These are phyloP conservation scores for Athripsodes cinereus DNA, from an alignment of 2,888 invertebrate genomes.

Conservation along the genomic window DNA sequence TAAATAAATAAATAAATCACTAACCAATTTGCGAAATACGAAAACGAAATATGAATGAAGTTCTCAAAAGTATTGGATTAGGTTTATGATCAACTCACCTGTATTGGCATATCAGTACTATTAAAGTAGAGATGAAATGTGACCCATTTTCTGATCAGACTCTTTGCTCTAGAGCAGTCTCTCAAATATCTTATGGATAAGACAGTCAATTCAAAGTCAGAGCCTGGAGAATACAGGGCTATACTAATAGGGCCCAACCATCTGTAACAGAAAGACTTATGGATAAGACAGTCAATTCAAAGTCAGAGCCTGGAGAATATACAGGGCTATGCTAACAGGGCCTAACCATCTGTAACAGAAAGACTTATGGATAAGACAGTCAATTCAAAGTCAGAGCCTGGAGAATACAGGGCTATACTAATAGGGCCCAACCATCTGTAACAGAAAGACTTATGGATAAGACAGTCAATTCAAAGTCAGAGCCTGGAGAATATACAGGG, in stretches of 20 bases:
- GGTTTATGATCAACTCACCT: too few relatives aligned
- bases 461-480: slow-evolving; percentile 71
- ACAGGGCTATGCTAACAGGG: too few relatives aligned
- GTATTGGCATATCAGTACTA: slow-evolving; percentile 72
- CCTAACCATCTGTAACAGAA: too few relatives aligned
- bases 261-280: slow-evolving; percentile 63
- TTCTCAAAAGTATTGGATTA: too few relatives aligned
- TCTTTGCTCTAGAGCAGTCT: slow-evolving; percentile 61
- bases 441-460: slow-evolving; percentile 73
- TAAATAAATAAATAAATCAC: too few relatives aligned
- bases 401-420: slow-evolving; percentile 82
- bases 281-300: slow-evolving; percentile 68
- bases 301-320: slow-evolving; percentile 83
- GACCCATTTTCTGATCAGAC: slow-evolving; percentile 69
- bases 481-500: slow-evolving; percentile 85
- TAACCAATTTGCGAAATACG: too few relatives aligned
- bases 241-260: slow-evolving; percentile 87
- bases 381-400: slow-evolving; percentile 73
- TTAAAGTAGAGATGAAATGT: slow-evolving; percentile 89
- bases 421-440: slow-evolving; percentile 78
- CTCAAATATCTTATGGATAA: slow-evolving; percentile 76
- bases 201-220: slow-evolving; percentile 71
- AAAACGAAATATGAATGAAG: too few relatives aligned
- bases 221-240: slow-evolving; percentile 81
- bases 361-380: slow-evolving; percentile 76